A percentile compares a stretch with the other conserved stretches of the same genome.
These are phyloP conservation scores for Caenorhabditis sp. DNA, from an alignment of 2,888 invertebrate species.

Conservation along the genomic window DNA sequence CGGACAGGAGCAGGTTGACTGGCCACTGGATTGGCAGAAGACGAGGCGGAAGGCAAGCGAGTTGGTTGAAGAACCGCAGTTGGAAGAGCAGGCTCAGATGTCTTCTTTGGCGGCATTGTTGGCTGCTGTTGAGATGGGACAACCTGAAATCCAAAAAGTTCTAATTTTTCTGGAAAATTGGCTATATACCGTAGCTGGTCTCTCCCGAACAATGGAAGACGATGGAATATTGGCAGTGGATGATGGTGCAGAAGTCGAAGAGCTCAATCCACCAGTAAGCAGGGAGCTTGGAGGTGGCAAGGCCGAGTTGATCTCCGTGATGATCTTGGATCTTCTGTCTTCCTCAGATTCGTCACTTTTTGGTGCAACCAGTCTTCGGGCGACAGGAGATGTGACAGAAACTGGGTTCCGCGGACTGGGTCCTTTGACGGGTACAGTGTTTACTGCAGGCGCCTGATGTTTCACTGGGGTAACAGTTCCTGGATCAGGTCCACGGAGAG, in stretches of 20 bases:
- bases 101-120: slow-evolving; percentile 48
- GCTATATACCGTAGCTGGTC: slow-evolving; percentile 3
- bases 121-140: slow-evolving; percentile 5
- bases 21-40: not conserved
- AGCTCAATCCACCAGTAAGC: slow-evolving; percentile 55
- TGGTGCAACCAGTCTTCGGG: slow-evolving; percentile 7
- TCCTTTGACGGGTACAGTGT: not conserved
- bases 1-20: slow-evolving; percentile 16
- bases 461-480: too few species aligned
- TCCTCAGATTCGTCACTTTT: slow-evolving; percentile 26
- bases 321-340: slow-evolving; percentile 63
- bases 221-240: not conserved
- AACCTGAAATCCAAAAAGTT: too few species aligned
- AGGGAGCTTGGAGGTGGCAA: slow-evolving; percentile 65
- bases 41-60: slow-evolving; percentile 15
- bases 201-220: not conserved
- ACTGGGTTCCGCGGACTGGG: not conserved
- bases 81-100: slow-evolving; percentile 42
- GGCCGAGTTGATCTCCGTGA: slow-evolving; percentile 45
- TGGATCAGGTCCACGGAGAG: not conserved
- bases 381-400: slow-evolving; percentile 4
- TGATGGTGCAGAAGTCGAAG: slow-evolving; percentile 32
- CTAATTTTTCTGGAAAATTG: too few species aligned
- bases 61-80: slow-evolving; percentile 52
- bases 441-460: too few species aligned